These are phyloP conservation scores for Pseudotriccus pelzelni DNA, from an alignment of 2,797 vertebrate genomes.

Conservation along the genomic window DNA sequence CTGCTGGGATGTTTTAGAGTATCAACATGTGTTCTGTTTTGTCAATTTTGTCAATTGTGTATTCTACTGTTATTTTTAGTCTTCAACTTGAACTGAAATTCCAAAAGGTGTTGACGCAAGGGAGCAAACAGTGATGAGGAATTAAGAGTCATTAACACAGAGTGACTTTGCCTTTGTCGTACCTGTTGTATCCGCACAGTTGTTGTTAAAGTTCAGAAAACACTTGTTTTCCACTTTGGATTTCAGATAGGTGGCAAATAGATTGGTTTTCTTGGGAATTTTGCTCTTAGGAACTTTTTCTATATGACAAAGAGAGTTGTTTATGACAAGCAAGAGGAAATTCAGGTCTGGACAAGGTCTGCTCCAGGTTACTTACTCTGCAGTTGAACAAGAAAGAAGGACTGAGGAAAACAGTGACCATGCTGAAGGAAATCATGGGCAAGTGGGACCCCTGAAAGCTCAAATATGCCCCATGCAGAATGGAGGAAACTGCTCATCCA, in stretches of 20 bases:
- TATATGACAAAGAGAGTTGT: background rate
- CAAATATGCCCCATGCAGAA: background rate
- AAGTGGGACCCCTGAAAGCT: background rate
- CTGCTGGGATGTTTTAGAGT: background rate
- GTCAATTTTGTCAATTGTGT: background rate
- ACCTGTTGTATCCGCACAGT: background rate
- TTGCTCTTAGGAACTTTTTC: background rate
- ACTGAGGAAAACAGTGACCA: background rate
- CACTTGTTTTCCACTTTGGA: background rate
- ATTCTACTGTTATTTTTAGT: slow-evolving; percentile 12
- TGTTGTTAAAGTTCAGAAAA: background rate
- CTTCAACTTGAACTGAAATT: background rate
- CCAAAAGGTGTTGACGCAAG: background rate
- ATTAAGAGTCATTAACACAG: background rate
- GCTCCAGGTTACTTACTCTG: background rate
- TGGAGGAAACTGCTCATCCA: background rate
- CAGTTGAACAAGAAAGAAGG: background rate
- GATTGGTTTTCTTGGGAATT: background rate
- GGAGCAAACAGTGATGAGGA: background rate
- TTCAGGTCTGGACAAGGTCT: background rate
- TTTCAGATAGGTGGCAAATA: background rate
- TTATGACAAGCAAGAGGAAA: background rate
- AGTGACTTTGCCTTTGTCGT: background rate
- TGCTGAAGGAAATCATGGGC: background rate
- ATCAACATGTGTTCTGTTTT: background rate